phyloP scores from a whole-genome alignment of 2,797 vertebrate species.

The Jordanella pulchra region DNA sequence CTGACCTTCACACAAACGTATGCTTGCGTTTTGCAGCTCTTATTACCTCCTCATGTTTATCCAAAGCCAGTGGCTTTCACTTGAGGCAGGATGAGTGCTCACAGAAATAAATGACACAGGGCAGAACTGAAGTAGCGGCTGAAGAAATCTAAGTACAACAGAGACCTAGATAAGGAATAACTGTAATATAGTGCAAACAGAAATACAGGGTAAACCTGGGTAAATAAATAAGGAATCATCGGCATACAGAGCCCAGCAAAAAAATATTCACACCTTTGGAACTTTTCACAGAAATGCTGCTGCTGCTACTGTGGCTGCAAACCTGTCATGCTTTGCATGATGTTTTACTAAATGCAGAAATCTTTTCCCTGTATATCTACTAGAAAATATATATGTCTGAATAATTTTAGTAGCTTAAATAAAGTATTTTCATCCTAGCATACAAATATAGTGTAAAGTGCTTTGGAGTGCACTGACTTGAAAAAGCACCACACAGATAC shows the following conservation, averaged over 20 bases:
- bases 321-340: neutral
- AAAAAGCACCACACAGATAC: no score
- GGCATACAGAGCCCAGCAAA: neutral
- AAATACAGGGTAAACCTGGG: slow-evolving; percentile 9
- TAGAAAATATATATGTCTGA: neutral
- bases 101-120: slow-evolving; percentile 25
- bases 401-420: neutral
- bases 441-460: neutral
- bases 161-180: neutral
- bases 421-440: neutral
- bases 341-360: neutral
- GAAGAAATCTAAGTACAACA: slow-evolving; percentile 7
- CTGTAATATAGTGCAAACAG: slow-evolving; percentile 4
- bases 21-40: slow-evolving; percentile 13
- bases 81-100: slow-evolving; percentile 12
- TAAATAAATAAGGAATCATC: neutral
- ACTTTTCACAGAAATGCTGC: neutral
- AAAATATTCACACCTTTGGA: neutral
- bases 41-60: slow-evolving; percentile 35
- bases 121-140: slow-evolving; percentile 8
- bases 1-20: slow-evolving; percentile 36
- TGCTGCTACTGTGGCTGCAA: neutral
- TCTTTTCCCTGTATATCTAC: neutral
- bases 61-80: slow-evolving; percentile 25
- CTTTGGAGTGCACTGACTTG: no score